A percentile compares a stretch with the other conserved stretches of the same genome.
These are phyloP conservation scores for Cryptotermes secundus DNA, from an alignment of 1,140 invertebrate genomes.

Conservation along the genomic window DNA sequence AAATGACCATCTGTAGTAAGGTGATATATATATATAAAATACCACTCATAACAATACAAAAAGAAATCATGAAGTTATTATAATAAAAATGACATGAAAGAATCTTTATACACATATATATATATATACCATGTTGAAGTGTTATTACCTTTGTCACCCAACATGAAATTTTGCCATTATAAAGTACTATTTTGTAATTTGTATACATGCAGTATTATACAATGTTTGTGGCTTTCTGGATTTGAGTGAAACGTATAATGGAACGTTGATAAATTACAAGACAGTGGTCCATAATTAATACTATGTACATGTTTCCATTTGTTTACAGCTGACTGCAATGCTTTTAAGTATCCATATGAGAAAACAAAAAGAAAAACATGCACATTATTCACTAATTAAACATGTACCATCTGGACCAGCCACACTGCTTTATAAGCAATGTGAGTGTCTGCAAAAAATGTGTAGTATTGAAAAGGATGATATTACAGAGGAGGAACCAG, in stretches of 20 bases:
- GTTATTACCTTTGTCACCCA: background rate
- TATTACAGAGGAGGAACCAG: background rate
- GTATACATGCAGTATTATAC: background rate
- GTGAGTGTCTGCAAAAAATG: background rate
- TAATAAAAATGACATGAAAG: background rate
- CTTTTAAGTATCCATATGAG: background rate
- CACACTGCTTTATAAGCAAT: background rate
- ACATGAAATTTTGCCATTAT: background rate
- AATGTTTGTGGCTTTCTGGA: background rate
- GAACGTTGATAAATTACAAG: background rate
- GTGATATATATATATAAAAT: background rate
- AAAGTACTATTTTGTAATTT: background rate
- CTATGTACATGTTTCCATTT: constrained; percentile 8
- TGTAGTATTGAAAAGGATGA: background rate
- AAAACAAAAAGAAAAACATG: background rate
- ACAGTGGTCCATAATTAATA: constrained; percentile 9
- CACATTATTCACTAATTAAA: background rate
- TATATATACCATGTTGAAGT: background rate
- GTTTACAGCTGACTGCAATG: background rate
- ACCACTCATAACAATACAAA: background rate
- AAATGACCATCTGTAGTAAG: no score
- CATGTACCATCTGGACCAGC: background rate
- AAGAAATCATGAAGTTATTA: background rate
- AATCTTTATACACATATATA: background rate
- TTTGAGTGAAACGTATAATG: background rate